These are phyloP conservation scores for Semaprochilodus insignis DNA, from an alignment of 2,797 vertebrate genomes.

Conservation along the genomic window DNA sequence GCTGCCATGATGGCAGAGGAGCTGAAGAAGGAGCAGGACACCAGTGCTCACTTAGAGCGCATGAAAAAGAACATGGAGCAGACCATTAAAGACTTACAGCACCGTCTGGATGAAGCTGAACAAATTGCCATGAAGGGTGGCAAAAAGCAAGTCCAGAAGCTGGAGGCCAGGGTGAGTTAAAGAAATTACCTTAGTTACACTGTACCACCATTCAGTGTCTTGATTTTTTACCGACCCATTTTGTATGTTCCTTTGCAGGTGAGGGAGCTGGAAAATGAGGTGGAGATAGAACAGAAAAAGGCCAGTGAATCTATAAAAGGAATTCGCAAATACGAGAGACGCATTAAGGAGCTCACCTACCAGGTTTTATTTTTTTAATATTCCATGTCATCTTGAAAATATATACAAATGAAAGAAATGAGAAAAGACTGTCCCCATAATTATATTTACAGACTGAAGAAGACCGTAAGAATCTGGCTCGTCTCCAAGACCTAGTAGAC, in stretches of 20 bases:
- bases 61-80: slow-evolving; percentile 93
- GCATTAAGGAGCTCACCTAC: slow-evolving; percentile 83
- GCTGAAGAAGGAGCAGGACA: slow-evolving; percentile 75
- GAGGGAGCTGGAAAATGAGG: slow-evolving; percentile 87
- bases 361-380: slow-evolving; percentile 69
- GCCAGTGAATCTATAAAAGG: slow-evolving; percentile 86
- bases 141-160: slow-evolving; percentile 92
- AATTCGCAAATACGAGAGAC: slow-evolving; percentile 82
- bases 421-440: background rate
- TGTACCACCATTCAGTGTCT: too few species aligned
- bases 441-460: slow-evolving; percentile 61
- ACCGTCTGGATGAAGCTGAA: slow-evolving; percentile 80
- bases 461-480: slow-evolving; percentile 63
- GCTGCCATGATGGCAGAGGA: slow-evolving; percentile 75
- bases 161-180: slow-evolving; percentile 81
- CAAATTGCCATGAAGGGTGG: slow-evolving; percentile 90
- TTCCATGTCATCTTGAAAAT: background rate
- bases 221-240: too few species aligned
- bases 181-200: background rate
- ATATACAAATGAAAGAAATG: background rate
- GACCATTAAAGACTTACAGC: slow-evolving; percentile 88
- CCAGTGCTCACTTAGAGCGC: slow-evolving; percentile 76
- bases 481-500: slow-evolving; percentile 66
- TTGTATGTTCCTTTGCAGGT: slow-evolving; percentile 74
- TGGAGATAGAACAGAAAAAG: slow-evolving; percentile 86